Evolutionary conservation across 2,888 invertebrate species (phyloP), one percentile per base, ranked within the genome.

Genomic region (Slavum lentiscoides): DNA sequence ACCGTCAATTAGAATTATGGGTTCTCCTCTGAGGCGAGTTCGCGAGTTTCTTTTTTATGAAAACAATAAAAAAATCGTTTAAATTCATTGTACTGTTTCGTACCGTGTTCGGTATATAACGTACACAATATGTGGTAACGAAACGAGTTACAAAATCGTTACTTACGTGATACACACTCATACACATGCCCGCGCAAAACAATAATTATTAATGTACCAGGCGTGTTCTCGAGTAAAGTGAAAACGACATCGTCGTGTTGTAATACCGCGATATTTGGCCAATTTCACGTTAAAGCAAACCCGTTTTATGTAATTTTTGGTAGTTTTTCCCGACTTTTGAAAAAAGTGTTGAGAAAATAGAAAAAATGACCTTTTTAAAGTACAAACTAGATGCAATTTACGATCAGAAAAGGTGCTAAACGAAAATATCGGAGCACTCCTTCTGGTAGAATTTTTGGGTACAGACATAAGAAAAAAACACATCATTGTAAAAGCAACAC

Each of bases 201-300:
- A 49, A 67, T 67, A 49, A 53, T 53, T 15, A 49, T 66, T 55
- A 30, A 55, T 55, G 69, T 59, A 39, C 58, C 37, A 30, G 58
- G 4, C 30, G 30, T 37, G 58, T 70, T 58, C 58, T 70, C 70
- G 15, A 9, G 58, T 39, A 72, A 59, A 72, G 70, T 72, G 70
- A 72, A 72, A 72, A 72, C 59, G 59, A 39, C 59, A 59, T 72
- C 59, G 17, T 59, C 58, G 59, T 72, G 58, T 59, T 58, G 70
- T 59, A 72, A 72, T 37, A 58, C 39, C 37, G 39, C 59, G 58
- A 55, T 21, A 59, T 39, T n/a, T 59, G 39, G 17, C 39, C 39
- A 59, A 37, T 37, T 55, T n/a, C 69, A 15, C 1, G 2, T 30
- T 4, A 30, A 2, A 30, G 30, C 4, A 30, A n/a, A n/a, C n/a